Evolutionary conservation across 2,797 vertebrate genomes (phyloP), one percentile per base, ranked within the genome.

Genomic region (Crenuchus spilurus): DNA sequence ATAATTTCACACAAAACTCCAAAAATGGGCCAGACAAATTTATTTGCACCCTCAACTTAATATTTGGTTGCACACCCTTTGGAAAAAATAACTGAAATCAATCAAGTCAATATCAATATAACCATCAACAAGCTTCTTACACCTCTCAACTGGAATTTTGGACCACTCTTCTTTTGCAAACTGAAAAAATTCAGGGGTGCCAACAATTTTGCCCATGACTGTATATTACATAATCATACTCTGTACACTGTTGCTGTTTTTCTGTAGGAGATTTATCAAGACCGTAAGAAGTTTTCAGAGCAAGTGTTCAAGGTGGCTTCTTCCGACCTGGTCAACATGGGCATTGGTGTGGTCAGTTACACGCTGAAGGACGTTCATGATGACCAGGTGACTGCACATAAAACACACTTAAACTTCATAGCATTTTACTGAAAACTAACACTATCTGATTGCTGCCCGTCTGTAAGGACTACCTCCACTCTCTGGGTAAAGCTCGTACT

Each of bases 281-380:
- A 99, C 84, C 91, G 96, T 35, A 95, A 98, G 91, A 99, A 99
- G 88, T 99, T 99, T 86, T 98, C 97, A 0, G 96, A 98, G 82
- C 96, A 98, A 70, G 96, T 98, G 14, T 99, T 96, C 79, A 96
- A 97, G 68, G 96, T 99, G 79, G 96, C 97, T 6, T 98, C 97
- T 0, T 99, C 97, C 0, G 96, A 99, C 83, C 91, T 99, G 79
- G 94, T 98, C 74, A 98, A 98, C 89, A 99, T 98, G 97, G 97
- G 96, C 9, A 98, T 99, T 33, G 96, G 95, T 0, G 95, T 98
- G 3, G 96, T 98, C 80, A 98, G 96, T 92, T 98, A 98, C 87
- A 98, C 96, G 0, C 93, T 99, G 39, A 99, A 98, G 87, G 96
- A 99, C 33, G 96, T 99, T 77, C 96, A 97, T 0, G 96, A 98